Base-by-base conservation (phyloP, 1,140 invertebrate species). In the Thaumetopoea pityocampa region DNA sequence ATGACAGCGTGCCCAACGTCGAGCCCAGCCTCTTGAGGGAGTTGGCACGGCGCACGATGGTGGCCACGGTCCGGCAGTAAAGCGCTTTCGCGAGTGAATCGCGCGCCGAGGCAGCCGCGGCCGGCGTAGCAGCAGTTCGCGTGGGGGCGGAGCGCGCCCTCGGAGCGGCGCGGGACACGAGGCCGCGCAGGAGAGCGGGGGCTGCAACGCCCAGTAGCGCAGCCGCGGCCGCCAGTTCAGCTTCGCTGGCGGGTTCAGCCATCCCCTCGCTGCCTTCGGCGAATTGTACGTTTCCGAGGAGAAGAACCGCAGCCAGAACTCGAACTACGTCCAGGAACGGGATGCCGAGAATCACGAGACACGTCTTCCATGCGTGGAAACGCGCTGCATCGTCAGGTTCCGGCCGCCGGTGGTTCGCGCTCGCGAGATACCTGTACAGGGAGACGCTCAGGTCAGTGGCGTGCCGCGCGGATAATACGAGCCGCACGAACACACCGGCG, bases 1-100 rank as follows among this genome's bases (percentile, higher is more conserved):
- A 96, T 43, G 93, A 95, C 0, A 96, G 81, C 1, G 95, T 96
- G 26, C 95, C 95, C 7, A 96, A 87, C 2, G 93, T 95, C 0
- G 95, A 96, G 7, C 94, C 93, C 5, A 96, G 83, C 18, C 95
- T 88, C 77, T 97, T 96, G 5, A 97, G 85, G 64, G 94, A 97
- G 70, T 98, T 98, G 9, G 96, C 95, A 59, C 96, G 87, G 14
- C 95, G 87, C 3, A 98, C 94, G 55, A 98, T 97, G 3, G 96
- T 97, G 3, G 95, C 95, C n/a, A 98, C 94, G 1, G 96, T 97
- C 30, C 96, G 90, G 68, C 94, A 97, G 73, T 98, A 98, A 5
- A 98, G 84, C 5, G 96, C 96, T 86, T 97, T 97, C 1, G 96
- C 95, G 23, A 98, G 84, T 27, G 94, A 93, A 83, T 98, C 95